Evolutionary conservation across 1,140 invertebrate genomes (phyloP), one percentile per base, ranked within the genome.

Genomic region (Himalopsyche phryganea): DNA sequence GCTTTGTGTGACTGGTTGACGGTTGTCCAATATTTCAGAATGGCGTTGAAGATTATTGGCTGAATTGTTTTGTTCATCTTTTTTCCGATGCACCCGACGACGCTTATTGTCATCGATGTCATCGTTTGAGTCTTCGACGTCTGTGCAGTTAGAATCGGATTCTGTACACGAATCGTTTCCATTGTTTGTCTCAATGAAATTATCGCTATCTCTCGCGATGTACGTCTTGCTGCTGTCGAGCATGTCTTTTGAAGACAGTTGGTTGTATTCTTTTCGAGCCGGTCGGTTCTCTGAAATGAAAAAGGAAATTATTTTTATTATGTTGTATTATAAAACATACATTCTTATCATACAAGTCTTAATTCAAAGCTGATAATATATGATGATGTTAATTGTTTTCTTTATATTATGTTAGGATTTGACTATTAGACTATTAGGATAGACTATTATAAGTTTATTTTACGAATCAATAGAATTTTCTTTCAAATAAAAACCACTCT

Each of bases 231-330:
- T 71, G 67, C 73, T 74, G 46, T 76, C 72, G 36, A 75, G 69
- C 61, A 73, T 74, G 50, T 77, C 75, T 60, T 75, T 76, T 32
- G 74, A 77, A 17, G 74, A 75, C n/a, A 78, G 67, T 53, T 78
- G 75, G 62, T 78, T 77, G 67, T 78, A 78, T 54, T 77, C 72
- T 66, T 78, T 78, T 14, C 75, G 67, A 10, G 71, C 72, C 13
- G 76, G 76, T 50, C 76, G 65, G 19, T 72, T 59, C 55, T 78
- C 76, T 78, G 74, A 6, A 48, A 56, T 40, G 48, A 18, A 15
- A 51, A 14, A 35, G 15, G 28, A 11, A 3, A 59, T n/a, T n/a
- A n/a, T n/a, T n/a, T n/a, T n/a, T n/a, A n/a, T n/a, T n/a, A n/a
- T n/a, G n/a, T n/a, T n/a, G n/a, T n/a, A n/a, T n/a, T n/a, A n/a